Evolutionary conservation across 2,113 vertebrate species (phyloP).

Genomic region (Chloroceryle aenea): DNA sequence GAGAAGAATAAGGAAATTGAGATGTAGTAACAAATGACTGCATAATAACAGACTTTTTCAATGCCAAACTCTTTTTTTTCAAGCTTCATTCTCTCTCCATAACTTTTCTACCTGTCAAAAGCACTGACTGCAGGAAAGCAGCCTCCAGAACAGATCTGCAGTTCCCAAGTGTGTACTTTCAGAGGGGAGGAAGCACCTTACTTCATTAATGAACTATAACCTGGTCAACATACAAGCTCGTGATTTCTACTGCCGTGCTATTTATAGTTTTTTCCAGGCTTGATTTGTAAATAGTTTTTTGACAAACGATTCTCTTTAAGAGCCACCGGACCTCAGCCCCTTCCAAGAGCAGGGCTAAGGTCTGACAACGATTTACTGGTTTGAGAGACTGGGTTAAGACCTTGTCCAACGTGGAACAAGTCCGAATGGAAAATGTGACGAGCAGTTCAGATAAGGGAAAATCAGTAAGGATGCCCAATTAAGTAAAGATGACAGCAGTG

Average conservation of each 20-base stretch:
- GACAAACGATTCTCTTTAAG: not conserved
- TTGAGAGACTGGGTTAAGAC: not conserved
- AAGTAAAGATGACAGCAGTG: not conserved
- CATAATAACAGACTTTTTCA: not conserved
- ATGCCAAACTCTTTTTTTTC: not conserved
- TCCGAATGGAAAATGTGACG: fast-evolving
- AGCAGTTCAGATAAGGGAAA: not conserved
- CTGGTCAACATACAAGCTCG: fast-evolving
- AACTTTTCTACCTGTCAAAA: not conserved
- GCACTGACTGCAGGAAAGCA: not conserved
- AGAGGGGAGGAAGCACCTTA: not conserved
- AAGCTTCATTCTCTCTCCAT: not conserved
- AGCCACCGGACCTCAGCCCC: not conserved
- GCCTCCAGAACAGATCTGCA: not conserved
- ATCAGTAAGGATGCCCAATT: not conserved
- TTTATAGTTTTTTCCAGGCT: not conserved
- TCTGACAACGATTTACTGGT: not conserved
- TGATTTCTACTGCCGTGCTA: not conserved
- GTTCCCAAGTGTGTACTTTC: fast-evolving
- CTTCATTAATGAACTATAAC: not conserved
- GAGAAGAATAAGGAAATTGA: not conserved
- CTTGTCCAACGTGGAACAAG: not conserved
- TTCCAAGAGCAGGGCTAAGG: not conserved
- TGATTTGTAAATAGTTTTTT: not conserved
- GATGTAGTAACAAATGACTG: not conserved